Conservation (phyloP, 2,113 vertebrate species). For the Callipepla squamata region DNA sequence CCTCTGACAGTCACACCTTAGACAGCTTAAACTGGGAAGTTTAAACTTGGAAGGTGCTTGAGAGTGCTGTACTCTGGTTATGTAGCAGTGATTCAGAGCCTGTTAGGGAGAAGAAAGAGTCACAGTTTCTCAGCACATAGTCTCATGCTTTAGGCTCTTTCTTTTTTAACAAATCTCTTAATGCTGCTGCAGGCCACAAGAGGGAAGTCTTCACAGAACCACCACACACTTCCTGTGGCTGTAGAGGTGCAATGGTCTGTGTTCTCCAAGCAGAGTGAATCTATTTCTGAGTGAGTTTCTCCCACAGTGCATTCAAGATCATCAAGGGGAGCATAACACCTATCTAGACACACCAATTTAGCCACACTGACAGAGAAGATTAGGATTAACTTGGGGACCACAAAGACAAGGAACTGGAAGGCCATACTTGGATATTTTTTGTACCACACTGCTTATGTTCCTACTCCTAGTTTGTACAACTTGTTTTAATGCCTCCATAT, state of each 20-base stretch:
- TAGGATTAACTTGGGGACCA: background rate
- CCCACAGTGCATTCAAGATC: background rate
- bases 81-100: background rate
- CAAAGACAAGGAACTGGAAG: background rate
- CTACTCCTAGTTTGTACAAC: background rate
- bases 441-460: background rate
- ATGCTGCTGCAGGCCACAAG: background rate
- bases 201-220: background rate
- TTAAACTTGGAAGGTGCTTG: background rate
- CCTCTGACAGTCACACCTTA: background rate
- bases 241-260: background rate
- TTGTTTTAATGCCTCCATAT: background rate
- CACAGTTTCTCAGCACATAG: background rate
- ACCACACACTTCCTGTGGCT: fast-evolving
- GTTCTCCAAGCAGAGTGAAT: background rate
- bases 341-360: background rate
- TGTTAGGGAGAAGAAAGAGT: background rate
- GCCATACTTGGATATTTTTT: background rate
- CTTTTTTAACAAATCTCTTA: background rate
- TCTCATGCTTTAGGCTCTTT: background rate
- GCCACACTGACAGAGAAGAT: background rate
- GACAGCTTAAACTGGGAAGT: background rate
- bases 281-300: background rate
- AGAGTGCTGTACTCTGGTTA: background rate
- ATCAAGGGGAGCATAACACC: background rate